Conservation (phyloP, 1,140 invertebrate species). For the Trichomalopsis sarcophagae region DNA sequence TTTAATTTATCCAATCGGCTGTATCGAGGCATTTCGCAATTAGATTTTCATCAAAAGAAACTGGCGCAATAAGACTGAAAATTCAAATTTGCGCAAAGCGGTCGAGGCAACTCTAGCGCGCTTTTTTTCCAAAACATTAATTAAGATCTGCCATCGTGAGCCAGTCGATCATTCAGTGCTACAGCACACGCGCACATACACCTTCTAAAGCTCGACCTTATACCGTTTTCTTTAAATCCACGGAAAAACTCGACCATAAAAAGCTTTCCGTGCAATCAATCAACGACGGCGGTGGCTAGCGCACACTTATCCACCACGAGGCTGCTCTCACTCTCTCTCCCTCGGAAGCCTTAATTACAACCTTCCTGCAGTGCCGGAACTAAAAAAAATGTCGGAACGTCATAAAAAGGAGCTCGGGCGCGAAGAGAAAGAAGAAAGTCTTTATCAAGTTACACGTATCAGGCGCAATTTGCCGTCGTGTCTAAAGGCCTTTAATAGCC, state of each 20-base stretch:
- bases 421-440: slow-evolving; percentile 5
- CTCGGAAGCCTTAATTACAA: slow-evolving; percentile 19
- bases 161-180: no score
- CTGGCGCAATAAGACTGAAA: no score
- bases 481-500: slow-evolving; percentile 50
- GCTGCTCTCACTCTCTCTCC: neutral
- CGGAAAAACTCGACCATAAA: neutral
- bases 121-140: slow-evolving; percentile 1
- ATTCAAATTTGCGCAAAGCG: neutral
- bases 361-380: neutral
- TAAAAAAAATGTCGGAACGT: slow-evolving; percentile 33
- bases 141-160: slow-evolving; percentile 2
- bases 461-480: slow-evolving; percentile 46
- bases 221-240: neutral
- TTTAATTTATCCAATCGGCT: no score
- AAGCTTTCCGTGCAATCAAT: neutral
- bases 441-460: slow-evolving; percentile 49
- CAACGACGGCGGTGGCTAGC: neutral
- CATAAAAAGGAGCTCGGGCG: neutral
- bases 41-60: no score
- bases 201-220: neutral
- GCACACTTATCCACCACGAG: neutral
- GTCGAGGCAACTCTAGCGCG: neutral
- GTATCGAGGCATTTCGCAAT: no score
- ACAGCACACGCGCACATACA: no score